Evolutionary conservation across 2,113 vertebrate genomes (phyloP), one percentile per base, ranked within the genome.

Genomic region (Paraplagusia blochii): DNA sequence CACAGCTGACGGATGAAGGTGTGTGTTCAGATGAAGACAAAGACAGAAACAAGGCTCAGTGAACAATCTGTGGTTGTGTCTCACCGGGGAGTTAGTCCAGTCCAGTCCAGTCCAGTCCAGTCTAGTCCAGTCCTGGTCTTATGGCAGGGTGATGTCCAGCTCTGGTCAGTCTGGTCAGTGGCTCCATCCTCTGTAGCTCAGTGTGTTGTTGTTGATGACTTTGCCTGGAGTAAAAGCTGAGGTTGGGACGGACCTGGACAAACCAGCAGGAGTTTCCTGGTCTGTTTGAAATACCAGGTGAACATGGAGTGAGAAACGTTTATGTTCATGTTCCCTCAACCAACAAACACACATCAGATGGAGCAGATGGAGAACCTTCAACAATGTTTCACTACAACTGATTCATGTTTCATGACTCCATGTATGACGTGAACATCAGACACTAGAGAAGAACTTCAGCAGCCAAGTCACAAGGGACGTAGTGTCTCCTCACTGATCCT

Each of bases 61-160:
- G 15, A 18, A 35, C 36, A 18, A 8, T 0, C 1, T 15, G 43
- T 16, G 9, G 15, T n/a, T 44, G 15, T 9, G 44, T 17, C 49
- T 46, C 39, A 11, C 48, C 48, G 59, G 46, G 36, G 54, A 58
- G 70, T 29, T 29, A 6, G 22, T 29, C 22, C 22, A 6, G n/a
- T 55, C 63, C 35, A 55, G 54, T 60, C 53, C 42, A 58, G 55
- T 63, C 63, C 66, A 63, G 63, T 48, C 62, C 66, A 61, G 63
- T 50, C 55, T 35, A 33, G 74, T n/a, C n/a, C n/a, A 54, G 69
- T 61, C 69, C 47, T 63, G 49, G 52, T 69, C 56, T 61, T 88
- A 90, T 86, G 85, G 79, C 60, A 87, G 73, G 75, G 80, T 74
- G 81, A 85, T 81, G 79, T 76, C 72, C 47, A 74, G 64, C 68